Conservation (phyloP, 2,113 vertebrate species). For the Anser brachyrhynchus region DNA sequence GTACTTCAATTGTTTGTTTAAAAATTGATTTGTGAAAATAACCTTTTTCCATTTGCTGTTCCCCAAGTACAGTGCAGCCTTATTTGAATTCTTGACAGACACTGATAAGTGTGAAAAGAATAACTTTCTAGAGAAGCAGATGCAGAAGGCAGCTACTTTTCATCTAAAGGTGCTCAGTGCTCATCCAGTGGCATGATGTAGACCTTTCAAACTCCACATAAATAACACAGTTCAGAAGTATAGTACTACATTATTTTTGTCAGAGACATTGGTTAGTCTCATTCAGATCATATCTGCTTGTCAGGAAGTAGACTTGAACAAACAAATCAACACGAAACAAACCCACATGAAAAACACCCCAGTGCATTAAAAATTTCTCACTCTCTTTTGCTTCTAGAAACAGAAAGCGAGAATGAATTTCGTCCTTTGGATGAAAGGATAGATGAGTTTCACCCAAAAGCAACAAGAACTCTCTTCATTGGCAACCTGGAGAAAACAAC, state of each 20-base stretch:
- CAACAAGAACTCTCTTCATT: conserved; percentile 96
- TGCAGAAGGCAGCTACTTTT: not conserved
- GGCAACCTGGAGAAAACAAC: conserved; percentile 98
- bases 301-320: not conserved
- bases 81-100: not conserved
- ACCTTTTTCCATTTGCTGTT: not conserved
- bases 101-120: not conserved
- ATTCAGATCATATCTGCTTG: not conserved
- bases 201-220: not conserved
- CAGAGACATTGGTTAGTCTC: not conserved
- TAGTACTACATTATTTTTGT: not conserved
- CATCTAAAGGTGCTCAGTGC: not conserved
- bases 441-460: conserved; percentile 98
- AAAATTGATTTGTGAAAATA: not conserved
- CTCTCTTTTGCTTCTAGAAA: conserved; percentile 81
- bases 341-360: not conserved
- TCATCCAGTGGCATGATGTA: not conserved
- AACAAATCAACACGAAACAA: not conserved
- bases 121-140: not conserved
- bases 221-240: not conserved
- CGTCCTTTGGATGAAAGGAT: conserved; percentile 97
- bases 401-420: conserved; percentile 98
- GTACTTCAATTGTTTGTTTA: not conserved
- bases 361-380: not conserved
- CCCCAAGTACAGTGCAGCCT: not conserved